Percentiles rank a stretch among this genome's conserved stretches.
Evolutionary conservation across 2,888 invertebrate species (phyloP).

Genomic region (Caenorhabditis sulstoni): DNA sequence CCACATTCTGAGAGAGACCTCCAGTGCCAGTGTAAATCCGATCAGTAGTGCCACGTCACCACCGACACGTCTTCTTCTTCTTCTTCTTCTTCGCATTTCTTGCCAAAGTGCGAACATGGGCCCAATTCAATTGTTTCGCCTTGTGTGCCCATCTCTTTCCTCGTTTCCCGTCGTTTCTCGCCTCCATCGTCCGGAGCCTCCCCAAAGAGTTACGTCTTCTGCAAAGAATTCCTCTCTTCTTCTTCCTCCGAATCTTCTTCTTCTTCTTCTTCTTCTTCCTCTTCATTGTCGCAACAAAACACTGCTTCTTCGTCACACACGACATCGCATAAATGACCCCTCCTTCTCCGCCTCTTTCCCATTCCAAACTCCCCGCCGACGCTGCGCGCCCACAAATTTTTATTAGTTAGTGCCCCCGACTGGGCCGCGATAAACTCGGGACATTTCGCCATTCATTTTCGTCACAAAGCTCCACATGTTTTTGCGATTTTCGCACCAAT

Average conservation of each 20-base stretch:
- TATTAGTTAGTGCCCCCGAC: conserved; percentile 26
- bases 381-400: conserved; percentile 19
- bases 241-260: conserved; percentile 21
- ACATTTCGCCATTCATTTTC: conserved; percentile 10
- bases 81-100: conserved; percentile 1
- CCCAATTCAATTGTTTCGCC: conserved; percentile 51
- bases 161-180: conserved; percentile 10
- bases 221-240: conserved; percentile 8
- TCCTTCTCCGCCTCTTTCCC: conserved; percentile 10
- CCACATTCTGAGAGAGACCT: neutral
- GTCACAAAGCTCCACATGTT: conserved; percentile 12
- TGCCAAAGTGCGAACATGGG: conserved; percentile 45
- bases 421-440: conserved; percentile 27
- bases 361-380: conserved; percentile 22
- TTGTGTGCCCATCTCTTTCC: conserved; percentile 21
- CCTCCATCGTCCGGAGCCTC: neutral
- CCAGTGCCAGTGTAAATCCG: neutral
- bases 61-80: conserved; percentile 34
- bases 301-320: conserved; percentile 17
- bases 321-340: conserved; percentile 48
- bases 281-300: conserved; percentile 42
- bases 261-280: conserved; percentile 1
- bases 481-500: conserved; percentile 21
- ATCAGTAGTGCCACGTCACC: conserved; percentile 41
- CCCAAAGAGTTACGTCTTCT: conserved; percentile 15